Base-by-base conservation (phyloP, 2,797 vertebrate genomes). In the Halcyon smyrnensis region DNA sequence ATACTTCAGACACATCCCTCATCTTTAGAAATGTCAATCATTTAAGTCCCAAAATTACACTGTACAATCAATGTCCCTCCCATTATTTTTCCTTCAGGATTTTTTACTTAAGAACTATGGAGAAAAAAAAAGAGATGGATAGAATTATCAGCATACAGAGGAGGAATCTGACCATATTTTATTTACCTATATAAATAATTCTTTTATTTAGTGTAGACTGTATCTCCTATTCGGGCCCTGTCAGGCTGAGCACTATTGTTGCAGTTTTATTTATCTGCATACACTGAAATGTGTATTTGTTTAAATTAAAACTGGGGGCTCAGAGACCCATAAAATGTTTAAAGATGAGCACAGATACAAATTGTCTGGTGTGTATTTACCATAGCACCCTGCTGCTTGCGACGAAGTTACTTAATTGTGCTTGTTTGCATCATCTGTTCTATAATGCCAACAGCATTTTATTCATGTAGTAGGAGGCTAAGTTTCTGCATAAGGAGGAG, bases 301-400 rank as follows among this genome's bases (percentile, higher is more conserved):
- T 96, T 91, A 86, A 79, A 94, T 96, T 89, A 74, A 97, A 95
- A 68, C 74, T 37, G 93, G 93, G 69, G 90, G 79, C 87, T 91
- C 67, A 2, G 57, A 88, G 83, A 91, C 69, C 60, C 4, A 9
- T 84, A 36, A 89, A 91, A 90, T 91, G 80, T 95, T 90, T 95
- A 94, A 95, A 93, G 75, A 91, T 67, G 68, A 95, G 77, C 50
- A 2, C 3, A 2, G 78, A 77, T 95, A 90, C 88, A 90, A 96
- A 96, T 94, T 83, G 83, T 57, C 56, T 95, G 91, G 83, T 95
- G 96, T 96, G 84, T 96, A 75, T 96, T 96, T 97, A 96, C 86
- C 86, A 92, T 1, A 16, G 67, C 51, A 50, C 80, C 95, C 96
- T 5, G 74, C 95, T 96, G 95, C 68, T 91, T 87, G 81, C 83